Evolutionary conservation across 2,797 vertebrate species (phyloP).

Genomic region (Anabacerthia variegaticeps): DNA sequence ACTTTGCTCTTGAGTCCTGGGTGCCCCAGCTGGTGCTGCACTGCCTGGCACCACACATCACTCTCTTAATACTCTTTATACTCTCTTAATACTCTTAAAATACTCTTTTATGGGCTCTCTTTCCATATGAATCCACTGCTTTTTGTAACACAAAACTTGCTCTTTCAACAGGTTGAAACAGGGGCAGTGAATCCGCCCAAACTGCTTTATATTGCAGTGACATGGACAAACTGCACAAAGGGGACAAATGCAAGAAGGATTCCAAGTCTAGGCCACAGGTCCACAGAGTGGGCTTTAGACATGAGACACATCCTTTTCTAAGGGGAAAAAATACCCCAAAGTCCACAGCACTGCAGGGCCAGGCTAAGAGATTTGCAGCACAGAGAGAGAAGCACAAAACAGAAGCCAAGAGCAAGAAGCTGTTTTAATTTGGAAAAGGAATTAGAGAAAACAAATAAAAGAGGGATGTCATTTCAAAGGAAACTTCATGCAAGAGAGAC

Average conservation of each 20-base stretch:
- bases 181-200: not conserved
- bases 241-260: not conserved
- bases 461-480: constrained; percentile 19
- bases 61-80: not conserved
- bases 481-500: not conserved
- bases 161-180: not conserved
- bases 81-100: too few relatives aligned
- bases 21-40: not conserved
- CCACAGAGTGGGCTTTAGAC: not conserved
- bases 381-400: not conserved
- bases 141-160: not conserved
- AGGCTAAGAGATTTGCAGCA: not conserved
- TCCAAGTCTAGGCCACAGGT: not conserved
- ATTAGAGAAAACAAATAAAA: not conserved
- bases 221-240: not conserved
- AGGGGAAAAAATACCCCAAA: not conserved
- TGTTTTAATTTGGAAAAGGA: not conserved
- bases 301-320: not conserved
- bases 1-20: not conserved
- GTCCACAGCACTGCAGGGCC: not conserved
- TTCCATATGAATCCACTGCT: not conserved
- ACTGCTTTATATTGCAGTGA: not conserved
- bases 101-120: not conserved
- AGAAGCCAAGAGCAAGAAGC: not conserved
- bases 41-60: not conserved